phyloP scores from a whole-genome alignment of 2,797 vertebrate species.

The Acomys russatus region DNA sequence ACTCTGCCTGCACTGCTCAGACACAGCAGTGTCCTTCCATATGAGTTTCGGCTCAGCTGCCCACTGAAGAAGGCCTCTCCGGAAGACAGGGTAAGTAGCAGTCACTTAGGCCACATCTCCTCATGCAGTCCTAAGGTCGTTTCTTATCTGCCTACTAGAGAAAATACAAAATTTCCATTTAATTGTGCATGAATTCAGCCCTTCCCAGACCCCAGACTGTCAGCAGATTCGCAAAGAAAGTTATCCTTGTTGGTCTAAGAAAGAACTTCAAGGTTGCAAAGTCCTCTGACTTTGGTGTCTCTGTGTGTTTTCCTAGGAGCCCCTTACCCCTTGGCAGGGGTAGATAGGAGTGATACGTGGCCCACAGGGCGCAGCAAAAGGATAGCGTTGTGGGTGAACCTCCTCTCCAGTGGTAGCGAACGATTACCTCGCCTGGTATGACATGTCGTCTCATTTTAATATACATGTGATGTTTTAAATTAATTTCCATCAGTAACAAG shows the following conservation, averaged over 20 bases:
- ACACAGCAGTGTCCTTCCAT: not conserved
- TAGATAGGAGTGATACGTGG: accelerated
- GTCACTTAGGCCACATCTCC: accelerated
- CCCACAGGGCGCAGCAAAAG: not conserved
- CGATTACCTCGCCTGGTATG: not conserved
- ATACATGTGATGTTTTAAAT: not conserved
- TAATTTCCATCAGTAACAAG: not conserved
- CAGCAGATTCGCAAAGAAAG: not conserved
- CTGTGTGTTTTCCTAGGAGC: not conserved
- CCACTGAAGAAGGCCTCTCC: accelerated
- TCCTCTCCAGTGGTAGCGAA: not conserved
- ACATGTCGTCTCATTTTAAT: not conserved
- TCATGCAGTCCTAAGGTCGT: accelerated
- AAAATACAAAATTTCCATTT: not conserved
- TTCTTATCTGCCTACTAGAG: not conserved
- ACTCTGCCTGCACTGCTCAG: conserved; percentile 48
- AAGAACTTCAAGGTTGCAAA: not conserved
- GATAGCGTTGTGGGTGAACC: accelerated
- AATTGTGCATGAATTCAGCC: not conserved
- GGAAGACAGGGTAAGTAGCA: accelerated
- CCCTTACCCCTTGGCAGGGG: not conserved
- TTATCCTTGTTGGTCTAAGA: not conserved
- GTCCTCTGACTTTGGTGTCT: not conserved
- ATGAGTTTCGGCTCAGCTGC: not conserved
- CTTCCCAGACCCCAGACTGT: not conserved